Evolutionary conservation across 2,797 vertebrate species (phyloP), one percentile per base, ranked within the genome.

Genomic region (Psittacula derbiana): DNA sequence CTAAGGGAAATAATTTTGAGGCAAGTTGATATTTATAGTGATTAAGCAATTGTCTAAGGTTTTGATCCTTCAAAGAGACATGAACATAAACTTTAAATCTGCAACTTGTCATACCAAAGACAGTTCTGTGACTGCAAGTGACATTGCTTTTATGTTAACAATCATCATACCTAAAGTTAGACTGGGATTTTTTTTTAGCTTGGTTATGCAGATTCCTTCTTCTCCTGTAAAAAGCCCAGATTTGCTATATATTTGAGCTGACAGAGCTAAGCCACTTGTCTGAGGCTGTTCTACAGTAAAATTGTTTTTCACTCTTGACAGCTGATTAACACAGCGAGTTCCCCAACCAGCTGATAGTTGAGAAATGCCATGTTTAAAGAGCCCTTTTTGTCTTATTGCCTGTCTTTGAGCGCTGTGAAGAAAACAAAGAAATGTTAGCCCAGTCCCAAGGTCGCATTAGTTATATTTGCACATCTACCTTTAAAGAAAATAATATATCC

Each of bases 1-100:
- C 62, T 70, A 57, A 28, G 65, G 47, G 66, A 90, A 73, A 75
- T 93, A 92, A 91, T 93, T 97, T 73, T 90, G 38, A 94, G 90
- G 60, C 46, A 60, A 80, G 69, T 72, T 70, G 70, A 49, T 95
- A 81, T 81, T 94, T 86, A 52, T 36, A 90, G 66, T 79, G 52
- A 85, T 96, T 92, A 94, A 90, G 70, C 41, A 88, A 49, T 95
- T 86, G 70, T 86, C 90, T 94, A 67, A 86, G n/a, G 38, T 91
- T 96, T 90, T 92, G 66, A 82, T 93, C 82, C 79, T 94, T 86
- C 55, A 84, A 88, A 92, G 64, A 85, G 8, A 31, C 23, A 40
- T 28, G 79, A 88, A 72, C 25, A 46, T 86, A 86, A 93, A 96
- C 80, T 91, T 94, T 67, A 80, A 79, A 65, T 80, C 89, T 93